Base-by-base conservation (phyloP, 30 jellyfish, hydroid and myxozoan genomes). In the Chironex yamaguchii region DNA sequence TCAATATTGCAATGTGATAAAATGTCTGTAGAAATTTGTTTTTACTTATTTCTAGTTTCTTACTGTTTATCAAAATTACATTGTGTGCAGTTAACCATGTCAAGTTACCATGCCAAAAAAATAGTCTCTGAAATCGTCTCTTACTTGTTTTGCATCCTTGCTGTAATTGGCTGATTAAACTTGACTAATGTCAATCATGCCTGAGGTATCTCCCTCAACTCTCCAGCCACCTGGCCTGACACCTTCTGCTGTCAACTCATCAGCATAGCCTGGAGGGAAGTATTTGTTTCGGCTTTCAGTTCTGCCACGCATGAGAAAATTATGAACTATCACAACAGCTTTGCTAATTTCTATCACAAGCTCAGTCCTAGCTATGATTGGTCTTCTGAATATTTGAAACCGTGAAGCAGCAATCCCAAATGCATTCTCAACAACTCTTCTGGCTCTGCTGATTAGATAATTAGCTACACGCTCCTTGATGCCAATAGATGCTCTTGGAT, bases 151-250 rank as follows among this genome's bases (percentile, higher is more conserved):
- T 36, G 97, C 96, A 73, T 71, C 89, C 25, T 68, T 35, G 71
- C 94, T 50, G 49, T 71, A 73, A 66, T 82, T 90, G 25, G 67
- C 67, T 27, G 92, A 82, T 23, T 92, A 95, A 62, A 81, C 29
- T 32, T 65, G 79, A 28, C 67, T 72, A 75, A 74, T 69, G n/a
- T 34, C 76, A 53, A 4, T 49, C 49, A 76, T 28, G 76, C 96
- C 96, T 53, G 24, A 42, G 88, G 35, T 73, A 30, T 76, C 88
- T 49, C 50, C 93, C 81, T 72, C 90, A 1, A 42, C 81, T 52
- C 84, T 85, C 96, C 96, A 87, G 24, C 80, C 88, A 32, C 96
- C 96, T n/a, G 87, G 54, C 69, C 87, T 87, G 88, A 87, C 68
- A 32, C 89, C 87, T 29, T 52, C 36, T 64, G 88, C 76, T 63